Base-by-base conservation (phyloP, 1,140 invertebrate genomes). In the Trissolcus basalis region DNA sequence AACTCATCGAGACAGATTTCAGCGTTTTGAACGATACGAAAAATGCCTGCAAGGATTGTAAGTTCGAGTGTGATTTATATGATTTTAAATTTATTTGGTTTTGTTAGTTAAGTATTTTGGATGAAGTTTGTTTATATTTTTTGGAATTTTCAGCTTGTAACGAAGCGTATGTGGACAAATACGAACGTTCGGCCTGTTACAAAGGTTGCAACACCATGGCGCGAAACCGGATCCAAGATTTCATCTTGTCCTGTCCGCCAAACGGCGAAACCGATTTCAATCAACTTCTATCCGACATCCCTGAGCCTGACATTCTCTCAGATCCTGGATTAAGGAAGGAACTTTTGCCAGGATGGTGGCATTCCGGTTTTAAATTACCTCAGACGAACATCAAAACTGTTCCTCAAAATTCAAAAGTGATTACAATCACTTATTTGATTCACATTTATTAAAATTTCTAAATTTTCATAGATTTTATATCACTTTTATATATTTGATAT, bases 341-440 rank as follows among this genome's bases (percentile, higher is more conserved):
- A 68, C 72, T 88, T 14, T 32, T 87, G 27, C 85, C 85, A 15
- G 79, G 82, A 11, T 88, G 87, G 87, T 88, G 86, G 83, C 82
- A 85, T 56, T 77, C 85, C 50, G 86, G 85, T 14, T 86, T 86
- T 39, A 88, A 86, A 74, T 77, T 89, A 63, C 85, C 88, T 0
- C 83, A 88, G 58, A 89, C 87, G 4, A 86, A 85, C 56, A 78
- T 89, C 15, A 86, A 87, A 75, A 87, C 88, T 60, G 79, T 89
- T 10, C 88, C 88, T 4, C 82, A 80, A 35, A 83, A 88, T 56
- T 70, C 79, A n/a, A 81, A 75, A 72, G 86, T 88, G 80, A n/a
- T n/a, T n/a, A n/a, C n/a, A n/a, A n/a, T n/a, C n/a, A n/a, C n/a
- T n/a, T n/a, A n/a, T n/a, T n/a, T n/a, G n/a, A n/a, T n/a, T n/a